phyloP scores from a whole-genome alignment of 2,888 invertebrate genomes.

The Heteromyza rotundicornis region DNA sequence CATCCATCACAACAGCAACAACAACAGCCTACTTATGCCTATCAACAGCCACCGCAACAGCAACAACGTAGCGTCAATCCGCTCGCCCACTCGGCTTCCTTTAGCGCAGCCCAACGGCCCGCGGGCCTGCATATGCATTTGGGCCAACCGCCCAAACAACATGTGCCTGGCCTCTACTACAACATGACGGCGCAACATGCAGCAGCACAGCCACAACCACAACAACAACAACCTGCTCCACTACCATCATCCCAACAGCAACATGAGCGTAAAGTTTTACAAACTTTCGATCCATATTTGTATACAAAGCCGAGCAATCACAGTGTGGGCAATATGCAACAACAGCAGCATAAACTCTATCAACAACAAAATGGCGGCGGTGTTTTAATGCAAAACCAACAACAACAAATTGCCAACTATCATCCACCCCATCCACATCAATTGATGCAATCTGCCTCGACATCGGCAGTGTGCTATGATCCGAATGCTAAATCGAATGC shows the following conservation, averaged over 20 bases:
- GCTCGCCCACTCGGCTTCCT: conserved; percentile 56
- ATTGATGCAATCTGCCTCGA: conserved; percentile 45
- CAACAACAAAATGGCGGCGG: conserved; percentile 28
- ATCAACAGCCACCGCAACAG: conserved; percentile 38
- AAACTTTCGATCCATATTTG: conserved; percentile 58
- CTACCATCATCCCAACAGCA: conserved; percentile 21
- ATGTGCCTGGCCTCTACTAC: conserved; percentile 25
- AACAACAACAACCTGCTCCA: conserved; percentile 29
- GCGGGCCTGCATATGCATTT: conserved; percentile 39
- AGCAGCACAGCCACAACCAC: conserved; percentile 29
- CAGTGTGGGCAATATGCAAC: conserved; percentile 25
- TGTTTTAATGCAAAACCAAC: conserved; percentile 18
- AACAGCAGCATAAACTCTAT: conserved; percentile 30
- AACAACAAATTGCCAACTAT: conserved; percentile 13
- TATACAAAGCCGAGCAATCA: conserved; percentile 50
- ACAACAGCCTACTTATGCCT: conserved; percentile 21
- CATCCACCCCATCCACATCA: conserved; percentile 40
- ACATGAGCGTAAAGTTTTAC: conserved; percentile 52
- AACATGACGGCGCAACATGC: conserved; percentile 29
- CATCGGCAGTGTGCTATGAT: conserved; percentile 35
- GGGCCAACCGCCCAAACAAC: conserved; percentile 27
- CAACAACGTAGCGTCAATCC: conserved; percentile 34
- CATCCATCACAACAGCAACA: conserved; percentile 31
- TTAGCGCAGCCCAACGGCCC: conserved; percentile 52
- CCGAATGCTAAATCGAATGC: conserved; percentile 32